A percentile compares a stretch with the other conserved stretches of the same genome.
These are phyloP conservation scores for Pogonomyrmex californicus DNA, from an alignment of 1,140 invertebrate genomes.

Conservation along the genomic window DNA sequence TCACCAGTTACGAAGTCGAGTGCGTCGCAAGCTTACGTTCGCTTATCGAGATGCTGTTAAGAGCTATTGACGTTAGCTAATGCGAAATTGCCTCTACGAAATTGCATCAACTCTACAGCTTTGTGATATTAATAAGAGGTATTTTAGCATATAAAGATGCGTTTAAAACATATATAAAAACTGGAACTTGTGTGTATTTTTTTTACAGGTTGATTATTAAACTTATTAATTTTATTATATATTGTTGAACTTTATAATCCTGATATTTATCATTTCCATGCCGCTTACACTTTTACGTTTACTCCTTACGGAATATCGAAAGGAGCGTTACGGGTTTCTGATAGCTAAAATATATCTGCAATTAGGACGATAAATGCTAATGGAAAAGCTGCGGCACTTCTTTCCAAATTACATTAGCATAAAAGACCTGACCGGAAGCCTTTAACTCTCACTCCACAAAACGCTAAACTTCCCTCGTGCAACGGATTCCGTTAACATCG, in stretches of 20 bases:
- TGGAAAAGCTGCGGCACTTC: slow-evolving; percentile 8
- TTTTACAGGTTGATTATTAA: too few relatives aligned
- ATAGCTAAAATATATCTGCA: slow-evolving; percentile 37
- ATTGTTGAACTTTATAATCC: background rate
- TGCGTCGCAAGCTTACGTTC: slow-evolving; percentile 20
- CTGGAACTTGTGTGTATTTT: background rate
- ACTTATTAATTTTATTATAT: too few relatives aligned
- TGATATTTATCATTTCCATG: background rate
- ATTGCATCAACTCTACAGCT: background rate
- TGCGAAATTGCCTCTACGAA: background rate
- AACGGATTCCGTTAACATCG: background rate
- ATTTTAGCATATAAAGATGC: background rate
- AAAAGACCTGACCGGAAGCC: background rate
- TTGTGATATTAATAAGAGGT: background rate
- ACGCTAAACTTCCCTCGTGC: slow-evolving; percentile 14
- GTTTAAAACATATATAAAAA: background rate
- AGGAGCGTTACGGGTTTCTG: slow-evolving; percentile 9
- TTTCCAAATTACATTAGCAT: slow-evolving; percentile 55
- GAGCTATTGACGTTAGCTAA: background rate
- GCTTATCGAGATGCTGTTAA: background rate
- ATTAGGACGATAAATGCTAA: slow-evolving; percentile 53
- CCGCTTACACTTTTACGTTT: background rate
- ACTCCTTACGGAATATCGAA: background rate
- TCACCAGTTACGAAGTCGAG: slow-evolving; percentile 16
- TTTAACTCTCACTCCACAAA: background rate